Evolutionary conservation across 2,797 vertebrate genomes (phyloP), one percentile per base, ranked within the genome.

Genomic region (Sebastes oblongus): DNA sequence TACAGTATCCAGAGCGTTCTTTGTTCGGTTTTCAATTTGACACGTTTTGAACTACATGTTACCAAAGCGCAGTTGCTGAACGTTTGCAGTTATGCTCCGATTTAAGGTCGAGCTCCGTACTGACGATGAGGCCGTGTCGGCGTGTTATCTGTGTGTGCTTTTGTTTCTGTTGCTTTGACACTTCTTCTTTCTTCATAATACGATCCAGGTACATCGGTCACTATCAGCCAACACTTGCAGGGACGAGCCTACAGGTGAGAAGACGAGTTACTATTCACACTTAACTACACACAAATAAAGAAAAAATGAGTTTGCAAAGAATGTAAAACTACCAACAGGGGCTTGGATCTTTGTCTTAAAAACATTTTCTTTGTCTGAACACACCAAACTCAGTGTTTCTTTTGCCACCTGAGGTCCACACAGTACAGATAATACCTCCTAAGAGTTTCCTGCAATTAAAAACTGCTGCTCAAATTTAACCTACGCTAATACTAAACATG

Each of bases 131-230:
- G 71, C 61, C 54, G 16, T 30, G 68, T 69, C 3, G 3, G 25
- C 1, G 3, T 69, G 16, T 39, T 42, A 6, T 70, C 20, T 29
- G 56, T 42, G 27, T 27, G 42, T 60, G 22, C 32, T 29, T 64
- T 46, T 68, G 56, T 80, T 66, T 50, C 56, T 60, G 62, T 16
- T 42, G 71, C 27, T 62, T 67, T 56, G 75, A 86, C 75, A 52
- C 27, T 32, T 22, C 58, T 25, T 72, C 22, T 75, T 77, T 83
- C 86, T 93, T 97, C 96, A 97, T 88, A 98, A 95, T 78, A 98
- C 96, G 52, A 98, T 98, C 97, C 97, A 98, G 8, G 97, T 98
- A 81, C 96, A 97, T 58, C 97, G 95, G 80, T 98, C 97, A 2
- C 95, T 96, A 77, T 98, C 97, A 0, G 97, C 96, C 85, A 98